Conservation (phyloP, 2,797 vertebrate genomes). For the Ataeniobius toweri region DNA sequence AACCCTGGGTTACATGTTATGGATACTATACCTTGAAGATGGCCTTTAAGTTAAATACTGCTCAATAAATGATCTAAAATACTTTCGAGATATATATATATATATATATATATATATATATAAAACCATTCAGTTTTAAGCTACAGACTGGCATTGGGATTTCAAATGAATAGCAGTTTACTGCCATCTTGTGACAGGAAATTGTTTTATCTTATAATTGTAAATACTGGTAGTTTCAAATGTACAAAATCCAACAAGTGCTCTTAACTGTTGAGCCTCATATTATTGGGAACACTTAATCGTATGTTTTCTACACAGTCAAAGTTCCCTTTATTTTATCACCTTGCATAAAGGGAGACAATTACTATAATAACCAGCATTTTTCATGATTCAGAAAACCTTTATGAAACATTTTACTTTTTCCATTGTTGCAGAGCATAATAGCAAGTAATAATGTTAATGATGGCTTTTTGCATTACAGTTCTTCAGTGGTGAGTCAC, state of each 20-base stretch:
- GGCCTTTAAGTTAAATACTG: too few relatives aligned
- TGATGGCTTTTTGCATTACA: constrained; percentile 5
- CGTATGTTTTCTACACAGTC: not conserved
- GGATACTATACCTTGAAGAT: too few relatives aligned
- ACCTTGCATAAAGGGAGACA: not conserved
- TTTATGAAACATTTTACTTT: not conserved
- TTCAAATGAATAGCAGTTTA: constrained; percentile 39
- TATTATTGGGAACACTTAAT: not conserved
- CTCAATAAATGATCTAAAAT: too few relatives aligned
- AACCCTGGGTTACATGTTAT: too few relatives aligned
- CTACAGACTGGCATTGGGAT: not conserved
- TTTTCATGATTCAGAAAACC: constrained; percentile 1
- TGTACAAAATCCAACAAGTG: constrained; percentile 10
- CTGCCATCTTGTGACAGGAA: constrained; percentile 73
- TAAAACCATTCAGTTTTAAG: not conserved
- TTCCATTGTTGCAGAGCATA: not conserved
- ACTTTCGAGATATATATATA: not conserved
- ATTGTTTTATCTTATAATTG: not conserved
- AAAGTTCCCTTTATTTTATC: not conserved
- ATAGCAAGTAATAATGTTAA: not conserved
- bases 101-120: too few relatives aligned
- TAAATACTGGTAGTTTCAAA: not conserved
- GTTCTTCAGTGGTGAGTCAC: constrained; percentile 5
- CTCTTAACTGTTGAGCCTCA: constrained; percentile 1
- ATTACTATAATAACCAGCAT: not conserved